Evolutionary conservation across 1,140 invertebrate genomes (phyloP).

Genomic region (Ostrea denselamellosa): DNA sequence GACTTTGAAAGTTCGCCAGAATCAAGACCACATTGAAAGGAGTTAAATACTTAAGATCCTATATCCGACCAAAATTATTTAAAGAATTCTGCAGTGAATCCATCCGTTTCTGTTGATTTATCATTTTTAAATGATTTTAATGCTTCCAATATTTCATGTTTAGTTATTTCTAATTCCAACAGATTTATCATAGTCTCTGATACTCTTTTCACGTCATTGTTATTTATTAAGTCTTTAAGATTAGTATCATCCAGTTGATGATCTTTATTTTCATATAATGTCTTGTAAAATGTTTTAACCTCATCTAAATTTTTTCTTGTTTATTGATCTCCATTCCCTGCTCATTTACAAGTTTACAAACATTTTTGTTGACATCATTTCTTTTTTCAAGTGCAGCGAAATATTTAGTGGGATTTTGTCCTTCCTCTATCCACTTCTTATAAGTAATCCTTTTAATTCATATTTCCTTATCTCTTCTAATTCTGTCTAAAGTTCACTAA

Average conservation of each 20-base stretch:
- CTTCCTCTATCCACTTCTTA: conserved; percentile 54
- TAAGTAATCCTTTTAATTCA: conserved; percentile 45
- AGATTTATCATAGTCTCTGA: no score
- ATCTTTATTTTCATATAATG: conserved; percentile 47
- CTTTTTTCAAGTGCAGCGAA: conserved; percentile 51
- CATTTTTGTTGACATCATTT: conserved; percentile 49
- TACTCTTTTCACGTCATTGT: conserved; percentile 22
- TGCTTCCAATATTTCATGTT: conserved; percentile 41
- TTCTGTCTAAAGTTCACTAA: conserved; percentile 13
- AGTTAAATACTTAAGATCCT: conserved; percentile 8
- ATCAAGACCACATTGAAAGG: conserved; percentile 38
- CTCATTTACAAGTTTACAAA: conserved; percentile 43
- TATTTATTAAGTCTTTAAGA: conserved; percentile 1
- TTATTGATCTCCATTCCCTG: conserved; percentile 27
- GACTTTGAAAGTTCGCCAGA: conserved; percentile 25
- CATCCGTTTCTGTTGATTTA: conserved; percentile 58
- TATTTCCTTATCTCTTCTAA: conserved; percentile 46
- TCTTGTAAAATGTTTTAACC: conserved; percentile 42
- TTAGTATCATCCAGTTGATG: conserved; percentile 41
- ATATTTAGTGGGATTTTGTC: conserved; percentile 57
- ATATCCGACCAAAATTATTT: conserved; percentile 47
- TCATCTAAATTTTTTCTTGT: conserved; percentile 45
- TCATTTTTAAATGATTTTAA: conserved; percentile 51
- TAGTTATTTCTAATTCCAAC: neutral
- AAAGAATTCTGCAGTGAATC: conserved; percentile 58